phyloP scores from a whole-genome alignment of 2,797 vertebrate species.

The Sylvilagus floridanus region DNA sequence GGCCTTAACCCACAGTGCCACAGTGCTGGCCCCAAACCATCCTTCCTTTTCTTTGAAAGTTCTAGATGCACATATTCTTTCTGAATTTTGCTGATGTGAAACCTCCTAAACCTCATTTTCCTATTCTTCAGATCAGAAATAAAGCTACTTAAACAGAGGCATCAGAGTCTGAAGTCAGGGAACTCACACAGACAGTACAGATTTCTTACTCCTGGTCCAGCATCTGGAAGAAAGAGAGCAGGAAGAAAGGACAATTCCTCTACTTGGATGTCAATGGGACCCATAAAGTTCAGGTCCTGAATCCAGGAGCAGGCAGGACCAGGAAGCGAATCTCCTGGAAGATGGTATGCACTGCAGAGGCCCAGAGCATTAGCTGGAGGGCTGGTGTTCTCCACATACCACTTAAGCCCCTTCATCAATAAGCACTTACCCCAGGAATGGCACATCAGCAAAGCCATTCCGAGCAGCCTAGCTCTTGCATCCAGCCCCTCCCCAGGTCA shows the following conservation, averaged over 20 bases:
- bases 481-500: conserved; percentile 55
- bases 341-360: background rate
- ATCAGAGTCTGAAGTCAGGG: background rate
- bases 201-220: background rate
- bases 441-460: conserved; percentile 77
- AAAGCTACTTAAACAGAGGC: conserved; percentile 14
- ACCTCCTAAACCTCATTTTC: conserved; percentile 16
- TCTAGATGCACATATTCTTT: background rate
- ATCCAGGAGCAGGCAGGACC: background rate
- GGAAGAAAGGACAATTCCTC: background rate
- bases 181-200: background rate
- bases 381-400: conserved; percentile 58
- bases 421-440: conserved; percentile 74
- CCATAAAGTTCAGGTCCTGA: background rate
- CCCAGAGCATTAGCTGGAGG: background rate
- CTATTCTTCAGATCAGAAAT: background rate
- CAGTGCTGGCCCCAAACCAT: background rate
- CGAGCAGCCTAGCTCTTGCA: conserved; percentile 66
- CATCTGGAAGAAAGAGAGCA: background rate
- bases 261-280: background rate
- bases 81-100: conserved; percentile 23
- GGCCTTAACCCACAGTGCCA: too few species aligned
- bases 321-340: background rate
- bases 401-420: conserved; percentile 78
- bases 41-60: background rate